Evolutionary conservation across 2,797 vertebrate genomes (phyloP), one percentile per base, ranked within the genome.

Genomic region (Allobates femoralis): DNA sequence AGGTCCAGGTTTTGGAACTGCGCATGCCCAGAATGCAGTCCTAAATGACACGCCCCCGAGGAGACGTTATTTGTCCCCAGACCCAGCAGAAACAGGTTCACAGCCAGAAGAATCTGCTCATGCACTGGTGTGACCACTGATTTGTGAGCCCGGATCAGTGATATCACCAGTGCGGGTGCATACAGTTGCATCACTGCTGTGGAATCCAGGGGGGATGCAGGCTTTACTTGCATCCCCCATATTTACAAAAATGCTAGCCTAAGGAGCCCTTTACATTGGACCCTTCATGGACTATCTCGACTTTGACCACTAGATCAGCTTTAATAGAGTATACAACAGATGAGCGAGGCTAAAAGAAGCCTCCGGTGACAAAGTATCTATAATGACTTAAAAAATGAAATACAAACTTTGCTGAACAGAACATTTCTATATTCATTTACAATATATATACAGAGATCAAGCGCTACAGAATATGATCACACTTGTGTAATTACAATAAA

Each of bases 381-480:
- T n/a, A 74, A 5, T 86, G 66, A 81, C 50, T 87, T 80, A 21
- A 64, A 62, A 74, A 55, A 71, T n/a, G 7, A 11, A 46, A 37
- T 37, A 69, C 12, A 80, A 53, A 75, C 28, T 0, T 51, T 18
- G 28, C 30, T n/a, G 5, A 19, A 23, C 21, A 3, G 69, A 26
- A 81, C 46, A 55, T 69, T 67, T 56, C 51, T 30, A 46, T 32
- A 67, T 3, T 56, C 58, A 66, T 41, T 81, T 62, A 62, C 67
- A 80, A 64, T 37, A 30, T 86, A 81, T 56, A 66, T 73, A 67
- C 83, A 85, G 32, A 32, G 23, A 86, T 62, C 30, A 60, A 46
- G 16, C 6, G 23, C 58, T 81, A 75, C 8, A 75, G 66, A 74
- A 73, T 21, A 60, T 41, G 8, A 64, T 86, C 69, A 76, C 79